phyloP scores from a whole-genome alignment of 2,113 vertebrate species.

The Hypanus sabinus region DNA sequence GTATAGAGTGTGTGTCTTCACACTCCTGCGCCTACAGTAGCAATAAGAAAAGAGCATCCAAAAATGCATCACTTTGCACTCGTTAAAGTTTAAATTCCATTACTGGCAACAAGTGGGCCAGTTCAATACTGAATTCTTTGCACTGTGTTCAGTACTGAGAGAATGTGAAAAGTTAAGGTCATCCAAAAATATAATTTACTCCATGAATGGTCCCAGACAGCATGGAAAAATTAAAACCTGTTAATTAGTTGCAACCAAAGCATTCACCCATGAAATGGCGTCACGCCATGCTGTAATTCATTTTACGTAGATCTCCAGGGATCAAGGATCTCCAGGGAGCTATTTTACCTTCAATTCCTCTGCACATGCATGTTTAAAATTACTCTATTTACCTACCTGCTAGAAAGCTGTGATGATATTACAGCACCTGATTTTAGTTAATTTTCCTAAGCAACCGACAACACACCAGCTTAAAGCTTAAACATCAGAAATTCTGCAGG shows the following conservation, averaged over 20 bases:
- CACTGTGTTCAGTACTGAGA: not conserved
- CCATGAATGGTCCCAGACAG: not conserved
- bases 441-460: not conserved
- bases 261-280: not conserved
- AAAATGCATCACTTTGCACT: too few species aligned
- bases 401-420: not conserved
- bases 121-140: not conserved
- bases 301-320: not conserved
- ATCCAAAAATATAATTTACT: not conserved
- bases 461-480: not conserved
- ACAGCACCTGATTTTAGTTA: not conserved
- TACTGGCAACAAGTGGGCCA: not conserved
- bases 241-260: not conserved
- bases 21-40: too few species aligned
- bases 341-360: not conserved
- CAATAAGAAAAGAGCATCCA: too few species aligned
- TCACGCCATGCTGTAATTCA: not conserved
- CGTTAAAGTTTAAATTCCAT: not conserved
- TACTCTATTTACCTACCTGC: not conserved
- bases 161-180: not conserved
- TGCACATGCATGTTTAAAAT: not conserved
- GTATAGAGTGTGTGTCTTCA: too few species aligned
- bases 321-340: not conserved
- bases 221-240: not conserved
- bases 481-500: too few species aligned